phyloP scores from a whole-genome alignment of 2,113 vertebrate species.

The Sinocyclocheilus grahami region DNA sequence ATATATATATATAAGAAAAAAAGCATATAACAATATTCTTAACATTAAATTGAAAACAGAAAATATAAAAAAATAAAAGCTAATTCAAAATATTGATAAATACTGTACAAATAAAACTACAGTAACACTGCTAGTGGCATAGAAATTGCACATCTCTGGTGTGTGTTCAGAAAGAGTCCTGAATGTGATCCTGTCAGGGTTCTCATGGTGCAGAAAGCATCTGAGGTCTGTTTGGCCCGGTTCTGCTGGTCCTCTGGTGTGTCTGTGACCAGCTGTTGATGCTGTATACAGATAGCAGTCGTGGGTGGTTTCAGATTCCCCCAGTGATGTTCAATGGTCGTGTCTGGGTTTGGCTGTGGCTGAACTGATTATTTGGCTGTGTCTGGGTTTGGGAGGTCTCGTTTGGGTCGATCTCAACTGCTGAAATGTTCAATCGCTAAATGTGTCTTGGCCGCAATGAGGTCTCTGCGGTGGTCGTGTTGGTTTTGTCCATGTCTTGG shows the following conservation, averaged over 20 bases:
- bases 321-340: slow-evolving; percentile 39
- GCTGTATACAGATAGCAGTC: slow-evolving; percentile 42
- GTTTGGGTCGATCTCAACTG: slow-evolving; percentile 5
- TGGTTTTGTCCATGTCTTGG: not conserved
- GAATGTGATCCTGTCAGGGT: not conserved
- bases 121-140: no score
- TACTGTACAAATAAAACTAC: no score
- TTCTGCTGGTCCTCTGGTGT: slow-evolving; percentile 6
- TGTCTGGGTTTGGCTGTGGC: slow-evolving; percentile 34
- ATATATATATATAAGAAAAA: no score
- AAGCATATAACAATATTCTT: no score
- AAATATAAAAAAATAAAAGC: no score
- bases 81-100: no score
- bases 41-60: no score
- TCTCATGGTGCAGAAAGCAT: slow-evolving; percentile 6
- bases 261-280: slow-evolving; percentile 51
- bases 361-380: slow-evolving; percentile 33
- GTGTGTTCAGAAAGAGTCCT: not conserved
- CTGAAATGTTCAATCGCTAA: not conserved
- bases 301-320: slow-evolving; percentile 52
- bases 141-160: not conserved
- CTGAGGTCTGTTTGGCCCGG: not conserved
- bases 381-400: slow-evolving; percentile 30
- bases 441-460: slow-evolving; percentile 27
- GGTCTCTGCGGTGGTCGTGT: slow-evolving; percentile 31